phyloP scores from a whole-genome alignment of 2,888 invertebrate species.

The Drosophila fulvimacula region DNA sequence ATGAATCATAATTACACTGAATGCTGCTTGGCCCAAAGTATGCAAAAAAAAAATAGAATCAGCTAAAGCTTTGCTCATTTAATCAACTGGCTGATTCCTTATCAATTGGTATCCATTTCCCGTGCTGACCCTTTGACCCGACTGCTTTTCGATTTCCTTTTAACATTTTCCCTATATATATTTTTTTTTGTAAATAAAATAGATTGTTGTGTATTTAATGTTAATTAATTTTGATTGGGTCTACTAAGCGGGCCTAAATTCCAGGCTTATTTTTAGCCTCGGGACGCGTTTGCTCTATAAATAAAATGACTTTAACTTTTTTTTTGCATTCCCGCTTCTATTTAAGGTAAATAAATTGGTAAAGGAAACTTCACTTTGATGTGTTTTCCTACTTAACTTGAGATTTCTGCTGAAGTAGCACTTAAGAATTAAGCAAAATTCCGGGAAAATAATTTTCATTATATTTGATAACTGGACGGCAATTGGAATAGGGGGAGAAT shows the following conservation, averaged over 20 bases:
- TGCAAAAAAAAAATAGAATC: not conserved
- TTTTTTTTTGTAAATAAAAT: slow-evolving; percentile 1
- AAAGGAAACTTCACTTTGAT: slow-evolving; percentile 45
- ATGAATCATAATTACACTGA: slow-evolving; percentile 66
- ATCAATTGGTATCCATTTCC: slow-evolving; percentile 50
- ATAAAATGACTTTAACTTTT: slow-evolving; percentile 17
- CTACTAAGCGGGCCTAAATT: slow-evolving; percentile 16
- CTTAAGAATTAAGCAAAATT: not conserved
- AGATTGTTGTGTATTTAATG: slow-evolving; percentile 61
- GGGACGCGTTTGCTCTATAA: not conserved
- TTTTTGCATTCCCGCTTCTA: slow-evolving; percentile 16
- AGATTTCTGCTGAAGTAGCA: not conserved
- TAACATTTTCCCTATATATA: slow-evolving; percentile 10
- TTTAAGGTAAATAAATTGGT: slow-evolving; percentile 10
- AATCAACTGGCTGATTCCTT: slow-evolving; percentile 42
- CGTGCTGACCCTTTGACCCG: slow-evolving; percentile 40
- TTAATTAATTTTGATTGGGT: slow-evolving; percentile 69
- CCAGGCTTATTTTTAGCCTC: slow-evolving; percentile 1
- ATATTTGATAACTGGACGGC: not conserved
- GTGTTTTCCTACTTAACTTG: slow-evolving; percentile 25
- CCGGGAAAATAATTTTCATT: not conserved
- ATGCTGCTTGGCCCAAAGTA: slow-evolving; percentile 12
- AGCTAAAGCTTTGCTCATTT: slow-evolving; percentile 10
- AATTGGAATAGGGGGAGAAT: not conserved
- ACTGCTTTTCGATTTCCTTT: slow-evolving; percentile 35